phyloP scores from a whole-genome alignment of 2,888 invertebrate species.

The Coenonympha glycerion region DNA sequence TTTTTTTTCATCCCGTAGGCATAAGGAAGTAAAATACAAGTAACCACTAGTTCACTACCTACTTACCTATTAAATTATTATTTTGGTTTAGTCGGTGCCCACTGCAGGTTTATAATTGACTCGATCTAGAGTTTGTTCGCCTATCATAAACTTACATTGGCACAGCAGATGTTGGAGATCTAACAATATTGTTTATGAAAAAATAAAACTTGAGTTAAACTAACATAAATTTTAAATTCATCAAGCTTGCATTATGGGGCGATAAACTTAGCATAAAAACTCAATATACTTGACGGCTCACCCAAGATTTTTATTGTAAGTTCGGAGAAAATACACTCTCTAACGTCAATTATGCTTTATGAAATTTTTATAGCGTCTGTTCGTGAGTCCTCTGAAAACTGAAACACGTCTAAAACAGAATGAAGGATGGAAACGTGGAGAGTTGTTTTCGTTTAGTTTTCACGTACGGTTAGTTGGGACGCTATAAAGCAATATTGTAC shows the following conservation, averaged over 20 bases:
- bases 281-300: slow-evolving; percentile 2
- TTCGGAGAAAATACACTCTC: slow-evolving; percentile 10
- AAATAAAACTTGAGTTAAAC: not conserved
- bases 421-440: not conserved
- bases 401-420: slow-evolving; percentile 2
- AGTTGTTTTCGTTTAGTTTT: not conserved
- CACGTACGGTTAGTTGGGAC: not conserved
- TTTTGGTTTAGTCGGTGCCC: no score
- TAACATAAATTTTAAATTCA: not conserved
- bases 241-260: not conserved
- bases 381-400: not conserved
- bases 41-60: no score
- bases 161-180: not conserved
- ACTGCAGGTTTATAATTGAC: no score
- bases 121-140: no score
- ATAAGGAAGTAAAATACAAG: no score
- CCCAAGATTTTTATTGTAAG: slow-evolving; percentile 7
- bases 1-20: no score
- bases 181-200: not conserved
- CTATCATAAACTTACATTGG: not conserved
- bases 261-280: slow-evolving; percentile 5
- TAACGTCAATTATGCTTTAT: slow-evolving; percentile 17
- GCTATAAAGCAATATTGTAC: not conserved
- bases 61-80: no score
- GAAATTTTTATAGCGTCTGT: slow-evolving; percentile 21